A percentile compares a stretch with the other conserved stretches of the same genome.
Conservation (phyloP, 2,113 vertebrate genomes). For the Polypterus bichir region DNA sequence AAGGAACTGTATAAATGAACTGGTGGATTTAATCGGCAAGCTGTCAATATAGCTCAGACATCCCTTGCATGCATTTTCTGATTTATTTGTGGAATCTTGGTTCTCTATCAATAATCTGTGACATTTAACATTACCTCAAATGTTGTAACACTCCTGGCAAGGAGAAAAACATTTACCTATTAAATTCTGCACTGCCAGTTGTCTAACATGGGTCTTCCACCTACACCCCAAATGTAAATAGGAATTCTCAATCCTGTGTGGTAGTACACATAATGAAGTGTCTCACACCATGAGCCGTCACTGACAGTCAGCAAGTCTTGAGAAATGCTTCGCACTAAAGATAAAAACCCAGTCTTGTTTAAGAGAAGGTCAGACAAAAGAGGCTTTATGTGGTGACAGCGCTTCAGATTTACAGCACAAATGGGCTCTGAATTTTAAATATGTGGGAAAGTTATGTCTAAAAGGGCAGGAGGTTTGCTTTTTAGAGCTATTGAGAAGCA, state of each 20-base stretch:
- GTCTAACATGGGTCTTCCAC: not conserved
- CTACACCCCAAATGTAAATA: not conserved
- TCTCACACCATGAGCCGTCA: slow-evolving; percentile 1
- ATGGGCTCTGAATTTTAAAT: not conserved
- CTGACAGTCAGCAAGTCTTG: not conserved
- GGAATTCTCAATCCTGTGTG: not conserved
- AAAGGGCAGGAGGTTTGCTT: too few relatives aligned
- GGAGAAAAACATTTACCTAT: not conserved
- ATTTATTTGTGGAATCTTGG: not conserved
- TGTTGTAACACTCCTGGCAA: not conserved
- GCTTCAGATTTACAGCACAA: not conserved
- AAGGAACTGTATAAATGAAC: too few relatives aligned
- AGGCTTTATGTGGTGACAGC: not conserved
- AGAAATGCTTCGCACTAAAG: not conserved
- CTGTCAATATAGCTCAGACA: too few relatives aligned
- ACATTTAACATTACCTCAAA: not conserved
- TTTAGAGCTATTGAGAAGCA: too few relatives aligned
- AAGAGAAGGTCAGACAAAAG: not conserved
- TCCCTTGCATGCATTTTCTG: not conserved
- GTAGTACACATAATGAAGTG: not conserved
- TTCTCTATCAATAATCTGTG: not conserved
- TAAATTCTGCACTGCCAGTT: not conserved
- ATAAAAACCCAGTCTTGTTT: not conserved
- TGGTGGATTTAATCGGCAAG: too few relatives aligned
- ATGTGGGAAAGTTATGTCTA: not conserved